A percentile compares a stretch with the other conserved stretches of the same genome.
phyloP scores from a whole-genome alignment of 2,797 vertebrate species.

The Menidia menidia region DNA sequence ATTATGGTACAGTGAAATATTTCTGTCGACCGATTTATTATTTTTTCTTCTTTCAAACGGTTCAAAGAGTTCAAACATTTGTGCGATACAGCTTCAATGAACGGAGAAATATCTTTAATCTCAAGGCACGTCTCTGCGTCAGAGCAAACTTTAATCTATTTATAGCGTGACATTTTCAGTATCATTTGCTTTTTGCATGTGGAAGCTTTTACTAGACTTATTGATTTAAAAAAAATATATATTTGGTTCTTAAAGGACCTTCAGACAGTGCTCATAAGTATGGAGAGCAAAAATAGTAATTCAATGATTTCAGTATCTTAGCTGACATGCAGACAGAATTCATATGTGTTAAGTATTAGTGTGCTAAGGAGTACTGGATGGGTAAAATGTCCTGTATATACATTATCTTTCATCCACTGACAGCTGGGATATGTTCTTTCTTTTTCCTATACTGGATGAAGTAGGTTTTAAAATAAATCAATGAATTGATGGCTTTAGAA shows the following conservation, averaged over 20 bases:
- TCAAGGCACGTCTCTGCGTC: conserved; percentile 28
- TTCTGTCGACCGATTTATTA: background rate
- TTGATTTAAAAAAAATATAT: conserved; percentile 27
- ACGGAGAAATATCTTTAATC: conserved; percentile 3
- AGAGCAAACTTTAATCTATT: conserved; percentile 50
- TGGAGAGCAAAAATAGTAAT: conserved; percentile 5
- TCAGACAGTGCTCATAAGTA: background rate
- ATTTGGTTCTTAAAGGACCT: conserved; percentile 1
- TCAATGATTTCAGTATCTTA: conserved; percentile 1
- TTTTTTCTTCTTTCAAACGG: background rate
- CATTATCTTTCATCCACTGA: too few relatives aligned
- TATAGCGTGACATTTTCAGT: conserved; percentile 58
- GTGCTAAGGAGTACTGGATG: conserved; percentile 7
- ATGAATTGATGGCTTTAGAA: too few relatives aligned
- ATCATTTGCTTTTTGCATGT: conserved; percentile 47
- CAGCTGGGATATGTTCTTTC: too few relatives aligned
- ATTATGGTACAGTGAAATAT: background rate
- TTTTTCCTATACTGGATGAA: too few relatives aligned
- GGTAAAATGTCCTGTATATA: too few relatives aligned
- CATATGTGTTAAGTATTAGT: background rate
- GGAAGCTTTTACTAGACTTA: conserved; percentile 38
- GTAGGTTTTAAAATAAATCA: too few relatives aligned
- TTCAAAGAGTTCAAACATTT: too few relatives aligned
- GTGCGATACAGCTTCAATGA: conserved; percentile 15
- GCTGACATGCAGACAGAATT: background rate